Conservation (phyloP, 2,888 invertebrate genomes). For the Trissonchulus latispiculum region DNA sequence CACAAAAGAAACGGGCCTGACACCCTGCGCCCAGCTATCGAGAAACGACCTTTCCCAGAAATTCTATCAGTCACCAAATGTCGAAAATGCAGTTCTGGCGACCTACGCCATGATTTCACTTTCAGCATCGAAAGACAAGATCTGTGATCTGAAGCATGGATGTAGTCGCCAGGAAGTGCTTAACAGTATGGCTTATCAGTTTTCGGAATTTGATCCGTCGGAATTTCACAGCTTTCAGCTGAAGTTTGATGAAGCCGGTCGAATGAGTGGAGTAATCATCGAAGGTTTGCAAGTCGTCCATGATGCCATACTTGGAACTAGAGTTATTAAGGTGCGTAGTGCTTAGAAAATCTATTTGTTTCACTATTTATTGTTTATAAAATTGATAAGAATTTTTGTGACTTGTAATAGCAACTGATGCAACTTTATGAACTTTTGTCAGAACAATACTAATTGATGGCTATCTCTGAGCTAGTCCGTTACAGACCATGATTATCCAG, state of each 20-base stretch:
- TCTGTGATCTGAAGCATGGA: neutral
- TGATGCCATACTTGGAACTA: neutral
- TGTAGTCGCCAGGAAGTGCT: neutral
- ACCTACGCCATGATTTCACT: conserved; percentile 36
- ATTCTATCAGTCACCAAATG: conserved; percentile 29
- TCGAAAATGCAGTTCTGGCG: conserved; percentile 35
- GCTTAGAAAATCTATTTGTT: too few relatives aligned
- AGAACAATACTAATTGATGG: too few relatives aligned
- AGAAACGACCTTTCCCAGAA: conserved; percentile 11
- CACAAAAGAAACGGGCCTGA: conserved; percentile 14
- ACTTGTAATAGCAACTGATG: too few relatives aligned
- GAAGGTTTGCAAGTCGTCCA: conserved; percentile 7
- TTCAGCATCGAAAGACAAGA: neutral
- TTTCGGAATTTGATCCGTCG: conserved; percentile 19
- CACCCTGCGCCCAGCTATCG: conserved; percentile 21
- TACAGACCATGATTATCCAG: too few relatives aligned
- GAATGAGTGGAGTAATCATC: neutral
- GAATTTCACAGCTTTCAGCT: conserved; percentile 18
- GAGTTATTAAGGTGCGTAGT: conserved; percentile 8
- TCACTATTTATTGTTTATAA: too few relatives aligned
- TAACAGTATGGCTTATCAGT: conserved; percentile 11
- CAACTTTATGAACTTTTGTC: too few relatives aligned
- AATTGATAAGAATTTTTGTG: too few relatives aligned
- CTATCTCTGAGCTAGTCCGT: too few relatives aligned
- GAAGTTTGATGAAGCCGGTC: conserved; percentile 3